These are phyloP conservation scores for Cygnus olor DNA, from an alignment of 2,797 vertebrate genomes.

Conservation along the genomic window DNA sequence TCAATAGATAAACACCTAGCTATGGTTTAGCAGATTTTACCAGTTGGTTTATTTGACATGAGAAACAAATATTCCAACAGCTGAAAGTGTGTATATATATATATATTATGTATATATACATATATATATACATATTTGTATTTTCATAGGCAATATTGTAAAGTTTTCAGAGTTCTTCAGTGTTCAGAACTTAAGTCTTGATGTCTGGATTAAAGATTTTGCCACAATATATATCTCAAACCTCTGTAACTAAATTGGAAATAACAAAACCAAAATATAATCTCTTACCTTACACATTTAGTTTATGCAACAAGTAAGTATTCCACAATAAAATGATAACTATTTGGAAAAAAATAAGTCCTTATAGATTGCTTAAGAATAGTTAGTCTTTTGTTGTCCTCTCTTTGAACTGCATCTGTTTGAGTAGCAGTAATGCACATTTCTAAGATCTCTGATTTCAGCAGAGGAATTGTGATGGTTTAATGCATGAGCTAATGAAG, in stretches of 20 bases:
- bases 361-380: not conserved
- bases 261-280: not conserved
- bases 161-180: not conserved
- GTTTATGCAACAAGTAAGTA: not conserved
- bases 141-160: not conserved
- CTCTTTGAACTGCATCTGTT: not conserved
- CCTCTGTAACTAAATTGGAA: not conserved
- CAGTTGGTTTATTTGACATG: not conserved
- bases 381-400: not conserved
- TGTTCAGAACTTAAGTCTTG: not conserved
- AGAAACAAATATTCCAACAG: not conserved
- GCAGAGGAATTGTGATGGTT: not conserved
- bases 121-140: not conserved
- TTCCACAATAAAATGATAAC: not conserved
- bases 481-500: not conserved
- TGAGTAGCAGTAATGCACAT: not conserved
- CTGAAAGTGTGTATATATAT: not conserved
- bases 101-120: too few species aligned
- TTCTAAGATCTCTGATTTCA: not conserved
- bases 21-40: conserved; percentile 1
- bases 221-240: not conserved
- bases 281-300: not conserved
- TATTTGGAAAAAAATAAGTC: not conserved
- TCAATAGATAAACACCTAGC: conserved; percentile 24
- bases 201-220: not conserved